Conservation (phyloP, 2,113 vertebrate genomes). For the Macrotus californicus region DNA sequence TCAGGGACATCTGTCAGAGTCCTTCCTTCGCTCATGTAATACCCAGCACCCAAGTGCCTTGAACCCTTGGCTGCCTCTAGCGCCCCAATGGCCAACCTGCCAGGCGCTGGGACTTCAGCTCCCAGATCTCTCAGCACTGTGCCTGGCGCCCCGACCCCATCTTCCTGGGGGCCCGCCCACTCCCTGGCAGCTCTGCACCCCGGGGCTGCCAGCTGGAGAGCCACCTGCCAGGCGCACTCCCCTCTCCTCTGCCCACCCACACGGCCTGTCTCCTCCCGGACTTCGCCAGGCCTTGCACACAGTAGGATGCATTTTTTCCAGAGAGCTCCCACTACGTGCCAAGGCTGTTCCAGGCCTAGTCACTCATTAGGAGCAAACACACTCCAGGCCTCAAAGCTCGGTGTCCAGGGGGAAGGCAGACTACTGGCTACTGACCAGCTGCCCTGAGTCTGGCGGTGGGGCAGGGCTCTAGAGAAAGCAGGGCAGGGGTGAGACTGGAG, state of each 20-base stretch:
- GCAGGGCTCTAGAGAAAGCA: too few species aligned
- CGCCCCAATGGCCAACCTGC: not conserved
- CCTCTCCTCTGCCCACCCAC: not conserved
- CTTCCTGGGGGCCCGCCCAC: not conserved
- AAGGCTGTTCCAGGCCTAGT: not conserved
- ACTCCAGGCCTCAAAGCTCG: not conserved
- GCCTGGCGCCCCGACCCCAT: not conserved
- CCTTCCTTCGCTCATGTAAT: not conserved
- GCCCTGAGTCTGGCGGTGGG: too few species aligned
- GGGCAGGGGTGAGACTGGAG: not conserved
- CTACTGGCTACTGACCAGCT: not conserved
- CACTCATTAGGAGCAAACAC: not conserved
- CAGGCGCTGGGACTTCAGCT: not conserved
- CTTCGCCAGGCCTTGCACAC: not conserved
- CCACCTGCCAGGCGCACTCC: too few species aligned
- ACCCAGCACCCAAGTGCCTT: rapidly evolving
- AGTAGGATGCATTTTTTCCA: not conserved
- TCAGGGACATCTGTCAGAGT: not conserved
- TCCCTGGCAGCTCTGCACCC: not conserved
- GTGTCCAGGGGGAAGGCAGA: not conserved
- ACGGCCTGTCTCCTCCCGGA: not conserved
- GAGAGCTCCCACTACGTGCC: not conserved
- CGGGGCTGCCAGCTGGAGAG: too few species aligned
- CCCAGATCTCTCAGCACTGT: too few species aligned
- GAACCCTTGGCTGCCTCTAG: not conserved